phyloP scores from a whole-genome alignment of 2,888 invertebrate genomes.

The Pycnomerus fuliginosus region DNA sequence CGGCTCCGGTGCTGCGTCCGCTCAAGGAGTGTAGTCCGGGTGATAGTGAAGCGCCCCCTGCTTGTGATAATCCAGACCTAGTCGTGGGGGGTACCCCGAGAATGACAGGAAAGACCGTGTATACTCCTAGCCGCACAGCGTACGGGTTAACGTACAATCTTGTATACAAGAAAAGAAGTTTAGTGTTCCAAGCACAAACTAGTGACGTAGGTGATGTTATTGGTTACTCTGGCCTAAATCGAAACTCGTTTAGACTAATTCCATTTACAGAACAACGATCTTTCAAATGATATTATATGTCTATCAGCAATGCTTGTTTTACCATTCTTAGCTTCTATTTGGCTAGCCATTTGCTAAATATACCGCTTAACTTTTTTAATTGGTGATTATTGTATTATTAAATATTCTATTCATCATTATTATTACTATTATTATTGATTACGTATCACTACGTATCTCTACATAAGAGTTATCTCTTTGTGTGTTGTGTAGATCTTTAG shows the following conservation, averaged over 20 bases:
- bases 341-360: slow-evolving; percentile 49
- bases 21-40: too few species aligned
- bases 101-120: neutral
- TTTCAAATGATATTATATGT: slow-evolving; percentile 51
- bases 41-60: slow-evolving; percentile 25
- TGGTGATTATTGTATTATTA: slow-evolving; percentile 24
- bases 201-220: slow-evolving; percentile 47
- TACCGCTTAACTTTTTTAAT: slow-evolving; percentile 41
- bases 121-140: too few species aligned
- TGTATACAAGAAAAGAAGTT: slow-evolving; percentile 9
- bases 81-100: slow-evolving; percentile 22
- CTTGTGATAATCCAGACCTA: slow-evolving; percentile 36
- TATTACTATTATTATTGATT: slow-evolving; percentile 35
- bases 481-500: slow-evolving; percentile 55
- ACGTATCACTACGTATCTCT: slow-evolving; percentile 47
- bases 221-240: slow-evolving; percentile 53
- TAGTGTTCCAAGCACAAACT: slow-evolving; percentile 43
- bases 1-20: too few species aligned
- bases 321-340: slow-evolving; percentile 52
- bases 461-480: slow-evolving; percentile 53
- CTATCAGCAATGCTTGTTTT: slow-evolving; percentile 53
- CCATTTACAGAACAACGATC: slow-evolving; percentile 55
- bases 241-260: slow-evolving; percentile 55
- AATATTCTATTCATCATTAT: slow-evolving; percentile 32
- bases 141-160: slow-evolving; percentile 33